Conservation (phyloP, 2,797 vertebrate genomes). For the Oreochromis grahami region DNA sequence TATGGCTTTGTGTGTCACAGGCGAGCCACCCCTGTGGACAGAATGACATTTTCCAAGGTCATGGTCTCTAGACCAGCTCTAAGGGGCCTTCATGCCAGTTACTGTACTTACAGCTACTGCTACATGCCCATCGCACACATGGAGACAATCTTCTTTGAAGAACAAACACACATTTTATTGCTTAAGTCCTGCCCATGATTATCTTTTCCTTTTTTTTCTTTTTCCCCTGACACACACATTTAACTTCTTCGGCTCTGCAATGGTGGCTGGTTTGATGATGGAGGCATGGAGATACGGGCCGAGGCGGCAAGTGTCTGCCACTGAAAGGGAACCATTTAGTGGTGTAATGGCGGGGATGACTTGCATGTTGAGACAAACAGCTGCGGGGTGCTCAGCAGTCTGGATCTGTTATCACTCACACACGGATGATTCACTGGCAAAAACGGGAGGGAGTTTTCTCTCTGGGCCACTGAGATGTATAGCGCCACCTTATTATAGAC, state of each 20-base stretch:
- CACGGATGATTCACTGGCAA: slow-evolving; percentile 61
- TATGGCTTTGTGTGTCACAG: slow-evolving; percentile 48
- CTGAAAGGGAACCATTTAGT: slow-evolving; percentile 72
- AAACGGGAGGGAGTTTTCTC: slow-evolving; percentile 37
- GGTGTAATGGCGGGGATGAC: slow-evolving; percentile 72
- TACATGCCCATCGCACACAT: slow-evolving; percentile 2
- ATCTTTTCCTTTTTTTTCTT: neutral
- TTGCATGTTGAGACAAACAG: slow-evolving; percentile 77
- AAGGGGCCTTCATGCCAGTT: slow-evolving; percentile 47
- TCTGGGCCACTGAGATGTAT: slow-evolving; percentile 43
- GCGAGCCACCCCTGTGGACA: slow-evolving; percentile 51
- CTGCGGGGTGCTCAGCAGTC: slow-evolving; percentile 73
- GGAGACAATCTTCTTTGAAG: slow-evolving; percentile 11
- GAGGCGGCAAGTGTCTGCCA: slow-evolving; percentile 65
- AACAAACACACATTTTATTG: slow-evolving; percentile 14
- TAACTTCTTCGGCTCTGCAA: slow-evolving; percentile 38
- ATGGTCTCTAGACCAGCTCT: slow-evolving; percentile 51
- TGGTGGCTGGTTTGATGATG: slow-evolving; percentile 47
- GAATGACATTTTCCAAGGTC: slow-evolving; percentile 79
- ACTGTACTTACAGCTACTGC: slow-evolving; percentile 5
- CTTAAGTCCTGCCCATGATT: neutral
- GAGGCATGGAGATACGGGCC: slow-evolving; percentile 50
- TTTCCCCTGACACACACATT: slow-evolving; percentile 36
- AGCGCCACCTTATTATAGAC: slow-evolving; percentile 43
- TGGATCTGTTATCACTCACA: slow-evolving; percentile 71